phyloP scores from a whole-genome alignment of 2,113 vertebrate species.

The Thunnus thynnus region DNA sequence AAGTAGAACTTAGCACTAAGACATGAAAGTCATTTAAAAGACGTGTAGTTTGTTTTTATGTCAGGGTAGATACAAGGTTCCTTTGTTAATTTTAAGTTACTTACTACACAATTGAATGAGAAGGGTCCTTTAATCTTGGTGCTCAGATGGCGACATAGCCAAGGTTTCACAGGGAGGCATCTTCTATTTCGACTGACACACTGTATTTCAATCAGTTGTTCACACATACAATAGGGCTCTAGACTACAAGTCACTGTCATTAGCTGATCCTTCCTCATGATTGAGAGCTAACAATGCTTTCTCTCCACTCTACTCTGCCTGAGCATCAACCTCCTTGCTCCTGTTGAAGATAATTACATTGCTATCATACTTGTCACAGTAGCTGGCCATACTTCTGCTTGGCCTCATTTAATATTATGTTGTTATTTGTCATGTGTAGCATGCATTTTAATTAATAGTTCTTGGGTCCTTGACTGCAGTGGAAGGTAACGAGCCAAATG shows the following conservation, averaged over 20 bases:
- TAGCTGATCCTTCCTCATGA: not conserved
- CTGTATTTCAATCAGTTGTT: too few species aligned
- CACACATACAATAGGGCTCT: too few species aligned
- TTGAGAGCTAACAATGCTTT: constrained; percentile 13
- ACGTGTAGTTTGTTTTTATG: too few species aligned
- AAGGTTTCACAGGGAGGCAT: too few species aligned
- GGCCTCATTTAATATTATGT: not conserved
- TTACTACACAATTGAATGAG: too few species aligned
- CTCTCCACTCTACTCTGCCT: not conserved
- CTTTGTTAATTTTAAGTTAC: too few species aligned
- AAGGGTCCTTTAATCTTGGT: too few species aligned
- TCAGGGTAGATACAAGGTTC: too few species aligned
- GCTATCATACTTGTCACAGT: not conserved
- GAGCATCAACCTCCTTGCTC: not conserved
- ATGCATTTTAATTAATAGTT: not conserved
- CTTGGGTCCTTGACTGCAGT: not conserved
- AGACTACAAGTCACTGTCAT: not conserved
- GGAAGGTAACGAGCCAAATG: not conserved
- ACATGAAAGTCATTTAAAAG: too few species aligned
- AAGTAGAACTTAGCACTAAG: too few species aligned
- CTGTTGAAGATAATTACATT: constrained; percentile 7
- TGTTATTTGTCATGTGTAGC: not conserved
- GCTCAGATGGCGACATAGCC: too few species aligned
- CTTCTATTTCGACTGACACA: too few species aligned
- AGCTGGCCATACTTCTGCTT: constrained; percentile 7